Evolutionary conservation across 2,888 invertebrate genomes (phyloP).

Genomic region (Lypha dubia): DNA sequence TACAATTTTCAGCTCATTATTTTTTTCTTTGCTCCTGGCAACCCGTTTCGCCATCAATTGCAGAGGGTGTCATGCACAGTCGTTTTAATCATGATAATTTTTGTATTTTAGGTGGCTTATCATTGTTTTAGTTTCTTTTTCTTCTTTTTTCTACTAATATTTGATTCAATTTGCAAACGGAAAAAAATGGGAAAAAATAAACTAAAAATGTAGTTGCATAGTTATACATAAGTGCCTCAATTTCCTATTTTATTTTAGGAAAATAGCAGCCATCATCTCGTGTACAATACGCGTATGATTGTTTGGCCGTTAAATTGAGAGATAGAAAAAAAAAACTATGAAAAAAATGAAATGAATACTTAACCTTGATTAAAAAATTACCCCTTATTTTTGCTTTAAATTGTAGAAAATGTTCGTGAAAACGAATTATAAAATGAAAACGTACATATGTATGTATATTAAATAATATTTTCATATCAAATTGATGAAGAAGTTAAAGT

Average conservation of each 20-base stretch:
- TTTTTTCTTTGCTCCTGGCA: background rate
- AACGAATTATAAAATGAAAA: slow-evolving; percentile 15
- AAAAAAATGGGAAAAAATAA: background rate
- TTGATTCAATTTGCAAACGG: slow-evolving; percentile 40
- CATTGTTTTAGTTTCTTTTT: slow-evolving; percentile 46
- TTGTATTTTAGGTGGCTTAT: slow-evolving; percentile 21
- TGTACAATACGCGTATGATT: slow-evolving; percentile 33
- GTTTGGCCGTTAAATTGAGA: slow-evolving; percentile 38
- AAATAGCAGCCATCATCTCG: slow-evolving; percentile 6
- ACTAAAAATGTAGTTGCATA: slow-evolving; percentile 3
- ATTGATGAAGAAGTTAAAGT: background rate
- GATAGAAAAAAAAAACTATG: slow-evolving; percentile 21
- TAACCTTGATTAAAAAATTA: slow-evolving; percentile 71
- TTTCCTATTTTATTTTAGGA: slow-evolving; percentile 44
- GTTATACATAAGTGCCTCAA: slow-evolving; percentile 30
- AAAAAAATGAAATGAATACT: slow-evolving; percentile 51
- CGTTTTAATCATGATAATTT: slow-evolving; percentile 26
- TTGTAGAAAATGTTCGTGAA: slow-evolving; percentile 22
- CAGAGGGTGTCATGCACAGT: slow-evolving; percentile 16
- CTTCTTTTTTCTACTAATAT: slow-evolving; percentile 7
- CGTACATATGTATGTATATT: too few species aligned
- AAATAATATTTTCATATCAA: slow-evolving; percentile 34
- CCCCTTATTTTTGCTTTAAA: slow-evolving; percentile 33
- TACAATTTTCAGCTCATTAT: too few species aligned
- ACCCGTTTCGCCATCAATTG: background rate